phyloP scores from a whole-genome alignment of 2,113 vertebrate species.

The Proteles cristata region DNA sequence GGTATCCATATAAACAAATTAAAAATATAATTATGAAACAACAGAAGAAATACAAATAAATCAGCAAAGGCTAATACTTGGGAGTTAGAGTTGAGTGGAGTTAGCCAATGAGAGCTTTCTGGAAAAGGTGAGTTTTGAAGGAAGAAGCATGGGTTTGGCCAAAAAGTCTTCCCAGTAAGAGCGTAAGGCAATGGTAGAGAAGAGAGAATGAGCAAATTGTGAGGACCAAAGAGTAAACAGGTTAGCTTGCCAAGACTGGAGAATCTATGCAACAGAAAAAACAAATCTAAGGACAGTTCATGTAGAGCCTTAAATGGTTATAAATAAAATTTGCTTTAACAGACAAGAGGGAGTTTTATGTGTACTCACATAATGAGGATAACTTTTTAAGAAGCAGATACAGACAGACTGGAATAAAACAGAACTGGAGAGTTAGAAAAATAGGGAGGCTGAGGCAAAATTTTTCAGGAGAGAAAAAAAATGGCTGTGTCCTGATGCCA shows the following conservation, averaged over 20 bases:
- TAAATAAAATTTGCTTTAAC: constrained; percentile 40
- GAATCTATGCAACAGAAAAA: constrained; percentile 3
- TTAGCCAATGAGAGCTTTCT: constrained; percentile 30
- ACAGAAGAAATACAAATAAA: constrained; percentile 18
- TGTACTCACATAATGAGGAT: constrained; percentile 13
- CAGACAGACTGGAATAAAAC: constrained; percentile 26
- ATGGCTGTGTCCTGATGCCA: not conserved
- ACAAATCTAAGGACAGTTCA: not conserved
- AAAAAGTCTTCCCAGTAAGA: constrained; percentile 37
- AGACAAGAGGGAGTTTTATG: not conserved
- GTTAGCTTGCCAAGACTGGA: not conserved
- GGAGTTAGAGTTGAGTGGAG: constrained; percentile 36
- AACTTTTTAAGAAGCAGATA: constrained; percentile 32
- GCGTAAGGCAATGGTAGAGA: not conserved
- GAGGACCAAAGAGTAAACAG: not conserved
- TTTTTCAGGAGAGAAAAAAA: not conserved
- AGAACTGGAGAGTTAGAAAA: constrained; percentile 39
- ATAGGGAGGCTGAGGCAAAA: not conserved
- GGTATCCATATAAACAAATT: not conserved
- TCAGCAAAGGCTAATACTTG: constrained; percentile 28
- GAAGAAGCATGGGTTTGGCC: not conserved
- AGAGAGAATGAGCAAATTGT: constrained; percentile 30
- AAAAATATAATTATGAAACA: not conserved
- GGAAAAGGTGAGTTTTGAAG: constrained; percentile 51
- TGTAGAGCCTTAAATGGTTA: constrained; percentile 14